phyloP scores from a whole-genome alignment of 2,888 invertebrate species.

The Meloe dianella region DNA sequence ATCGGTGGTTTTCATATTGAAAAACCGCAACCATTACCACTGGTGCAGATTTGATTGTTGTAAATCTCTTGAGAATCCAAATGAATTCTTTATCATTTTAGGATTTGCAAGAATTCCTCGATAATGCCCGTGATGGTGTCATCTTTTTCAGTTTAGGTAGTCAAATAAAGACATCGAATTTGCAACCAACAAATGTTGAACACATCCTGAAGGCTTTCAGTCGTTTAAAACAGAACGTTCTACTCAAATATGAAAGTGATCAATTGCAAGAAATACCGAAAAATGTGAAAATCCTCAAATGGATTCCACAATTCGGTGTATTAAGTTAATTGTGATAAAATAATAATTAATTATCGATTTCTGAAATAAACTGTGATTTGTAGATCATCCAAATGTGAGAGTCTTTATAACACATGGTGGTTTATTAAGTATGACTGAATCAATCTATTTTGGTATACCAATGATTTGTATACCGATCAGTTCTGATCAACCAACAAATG shows the following conservation, averaged over 20 bases:
- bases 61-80: slow-evolving; percentile 38
- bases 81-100: slow-evolving; percentile 25
- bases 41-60: slow-evolving; percentile 25
- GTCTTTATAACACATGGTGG: slow-evolving; percentile 68
- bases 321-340: slow-evolving; percentile 36
- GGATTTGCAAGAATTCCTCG: slow-evolving; percentile 38
- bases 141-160: slow-evolving; percentile 47
- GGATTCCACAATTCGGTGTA: slow-evolving; percentile 67
- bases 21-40: slow-evolving; percentile 36
- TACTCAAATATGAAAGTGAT: slow-evolving; percentile 73
- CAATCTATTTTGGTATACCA: slow-evolving; percentile 61
- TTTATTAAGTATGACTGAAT: slow-evolving; percentile 64
- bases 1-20: slow-evolving; percentile 50
- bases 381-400: slow-evolving; percentile 64
- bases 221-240: slow-evolving; percentile 65
- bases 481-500: slow-evolving; percentile 62
- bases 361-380: slow-evolving; percentile 22
- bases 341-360: neutral
- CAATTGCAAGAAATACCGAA: slow-evolving; percentile 60
- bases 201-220: slow-evolving; percentile 64
- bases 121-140: slow-evolving; percentile 42
- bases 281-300: slow-evolving; percentile 66
- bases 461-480: slow-evolving; percentile 63
- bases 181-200: slow-evolving; percentile 36
- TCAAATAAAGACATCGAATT: slow-evolving; percentile 37